These are phyloP conservation scores for Arrhopalites spinosus DNA, from an alignment of 2,888 invertebrate species.

Conservation along the genomic window DNA sequence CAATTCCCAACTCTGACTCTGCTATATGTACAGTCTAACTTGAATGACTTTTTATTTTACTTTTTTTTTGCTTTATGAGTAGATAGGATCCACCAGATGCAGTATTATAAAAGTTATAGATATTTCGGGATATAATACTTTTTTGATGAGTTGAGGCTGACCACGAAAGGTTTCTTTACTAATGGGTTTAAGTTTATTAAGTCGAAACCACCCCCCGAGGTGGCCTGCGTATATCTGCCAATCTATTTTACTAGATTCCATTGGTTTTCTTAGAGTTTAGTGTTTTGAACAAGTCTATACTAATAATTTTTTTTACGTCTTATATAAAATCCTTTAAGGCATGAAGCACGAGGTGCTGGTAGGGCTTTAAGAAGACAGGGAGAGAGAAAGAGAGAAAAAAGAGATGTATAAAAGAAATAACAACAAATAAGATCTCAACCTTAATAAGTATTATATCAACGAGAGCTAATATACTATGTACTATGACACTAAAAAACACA, in stretches of 20 bases:
- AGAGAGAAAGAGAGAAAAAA: not conserved
- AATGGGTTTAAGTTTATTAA: not conserved
- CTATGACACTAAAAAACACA: too few relatives aligned
- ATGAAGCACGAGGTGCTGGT: not conserved
- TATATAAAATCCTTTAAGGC: too few relatives aligned
- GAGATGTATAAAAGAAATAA: too few relatives aligned
- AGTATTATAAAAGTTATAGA: not conserved
- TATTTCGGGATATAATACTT: too few relatives aligned
- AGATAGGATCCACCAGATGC: too few relatives aligned
- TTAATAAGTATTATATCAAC: too few relatives aligned
- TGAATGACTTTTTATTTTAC: not conserved
- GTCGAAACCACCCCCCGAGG: not conserved
- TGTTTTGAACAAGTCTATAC: not conserved
- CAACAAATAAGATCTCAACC: too few relatives aligned
- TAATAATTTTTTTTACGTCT: too few relatives aligned
- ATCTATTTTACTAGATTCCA: not conserved
- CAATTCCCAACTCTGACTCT: too few relatives aligned
- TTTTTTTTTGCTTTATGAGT: not conserved
- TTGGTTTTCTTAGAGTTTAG: not conserved
- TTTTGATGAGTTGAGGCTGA: not conserved
- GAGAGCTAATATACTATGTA: too few relatives aligned
- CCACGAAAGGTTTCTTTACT: conserved; percentile 1
- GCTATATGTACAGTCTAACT: too few relatives aligned
- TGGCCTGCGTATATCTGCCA: not conserved
- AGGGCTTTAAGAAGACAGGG: not conserved